A percentile compares a stretch with the other conserved stretches of the same genome.
These are phyloP conservation scores for Calliphora vicina DNA, from an alignment of 1,140 invertebrate species.

Conservation along the genomic window DNA sequence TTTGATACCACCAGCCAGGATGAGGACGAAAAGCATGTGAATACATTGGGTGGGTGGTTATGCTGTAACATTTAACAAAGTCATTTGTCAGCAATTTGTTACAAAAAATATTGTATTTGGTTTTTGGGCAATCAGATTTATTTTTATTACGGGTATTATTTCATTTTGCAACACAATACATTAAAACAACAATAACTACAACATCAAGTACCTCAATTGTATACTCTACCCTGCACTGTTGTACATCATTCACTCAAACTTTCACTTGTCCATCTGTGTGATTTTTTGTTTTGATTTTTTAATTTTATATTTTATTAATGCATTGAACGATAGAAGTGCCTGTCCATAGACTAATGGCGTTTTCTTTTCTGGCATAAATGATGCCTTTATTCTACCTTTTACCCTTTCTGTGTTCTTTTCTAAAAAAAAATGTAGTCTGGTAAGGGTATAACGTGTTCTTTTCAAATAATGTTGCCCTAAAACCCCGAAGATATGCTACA, in stretches of 20 bases:
- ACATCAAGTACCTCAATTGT: too few relatives aligned
- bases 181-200: background rate
- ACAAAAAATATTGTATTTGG: background rate
- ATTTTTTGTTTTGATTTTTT: background rate
- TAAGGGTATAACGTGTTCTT: too few relatives aligned
- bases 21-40: background rate
- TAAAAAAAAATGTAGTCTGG: too few relatives aligned
- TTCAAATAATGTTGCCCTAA: too few relatives aligned
- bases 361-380: too few relatives aligned
- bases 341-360: background rate
- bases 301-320: too few relatives aligned
- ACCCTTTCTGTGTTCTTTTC: too few relatives aligned
- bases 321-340: background rate
- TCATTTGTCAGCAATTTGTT: conserved; percentile 10
- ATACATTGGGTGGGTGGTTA: background rate
- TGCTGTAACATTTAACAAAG: background rate
- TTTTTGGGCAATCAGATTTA: background rate
- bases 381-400: too few relatives aligned
- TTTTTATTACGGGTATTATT: background rate
- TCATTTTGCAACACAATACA: background rate
- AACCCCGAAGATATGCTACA: too few relatives aligned
- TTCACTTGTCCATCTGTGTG: background rate
- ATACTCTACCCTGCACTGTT: background rate
- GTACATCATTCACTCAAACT: background rate
- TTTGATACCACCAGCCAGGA: background rate